These are phyloP conservation scores for Siniperca knerii DNA, from an alignment of 2,113 vertebrate genomes.

Conservation along the genomic window DNA sequence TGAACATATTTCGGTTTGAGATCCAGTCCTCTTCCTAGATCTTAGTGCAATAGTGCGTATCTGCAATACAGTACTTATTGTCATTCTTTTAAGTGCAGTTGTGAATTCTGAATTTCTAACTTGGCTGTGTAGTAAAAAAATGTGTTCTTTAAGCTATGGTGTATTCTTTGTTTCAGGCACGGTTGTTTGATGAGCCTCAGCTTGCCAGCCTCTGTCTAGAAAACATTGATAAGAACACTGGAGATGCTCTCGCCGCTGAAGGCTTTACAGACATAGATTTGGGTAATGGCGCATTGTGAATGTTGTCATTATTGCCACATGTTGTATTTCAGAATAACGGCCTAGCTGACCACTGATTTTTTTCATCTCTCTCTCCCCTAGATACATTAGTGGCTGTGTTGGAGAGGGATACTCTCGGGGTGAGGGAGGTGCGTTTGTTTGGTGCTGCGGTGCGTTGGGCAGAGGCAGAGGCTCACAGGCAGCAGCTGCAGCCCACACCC, in stretches of 20 bases:
- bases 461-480: slow-evolving; percentile 93
- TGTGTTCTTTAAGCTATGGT: not conserved
- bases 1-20: not conserved
- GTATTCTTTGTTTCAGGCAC: slow-evolving; percentile 83
- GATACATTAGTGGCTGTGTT: slow-evolving; percentile 95
- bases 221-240: slow-evolving; percentile 97
- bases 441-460: slow-evolving; percentile 95
- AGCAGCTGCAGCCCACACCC: slow-evolving; percentile 93
- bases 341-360: not conserved
- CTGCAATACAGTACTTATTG: not conserved
- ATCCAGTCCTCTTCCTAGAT: not conserved
- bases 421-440: slow-evolving; percentile 95
- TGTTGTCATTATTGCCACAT: not conserved
- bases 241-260: slow-evolving; percentile 93
- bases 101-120: not conserved
- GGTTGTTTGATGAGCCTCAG: slow-evolving; percentile 97
- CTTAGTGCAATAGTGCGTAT: not conserved
- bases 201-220: slow-evolving; percentile 96
- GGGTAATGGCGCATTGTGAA: slow-evolving; percentile 77
- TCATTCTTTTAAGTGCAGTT: not conserved
- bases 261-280: slow-evolving; percentile 97
- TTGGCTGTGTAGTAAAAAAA: not conserved
- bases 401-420: slow-evolving; percentile 95
- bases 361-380: slow-evolving; percentile 60
- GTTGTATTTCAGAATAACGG: not conserved